Evolutionary conservation across 1,140 invertebrate species (phyloP).

Genomic region (Megalonaias nervosa): DNA sequence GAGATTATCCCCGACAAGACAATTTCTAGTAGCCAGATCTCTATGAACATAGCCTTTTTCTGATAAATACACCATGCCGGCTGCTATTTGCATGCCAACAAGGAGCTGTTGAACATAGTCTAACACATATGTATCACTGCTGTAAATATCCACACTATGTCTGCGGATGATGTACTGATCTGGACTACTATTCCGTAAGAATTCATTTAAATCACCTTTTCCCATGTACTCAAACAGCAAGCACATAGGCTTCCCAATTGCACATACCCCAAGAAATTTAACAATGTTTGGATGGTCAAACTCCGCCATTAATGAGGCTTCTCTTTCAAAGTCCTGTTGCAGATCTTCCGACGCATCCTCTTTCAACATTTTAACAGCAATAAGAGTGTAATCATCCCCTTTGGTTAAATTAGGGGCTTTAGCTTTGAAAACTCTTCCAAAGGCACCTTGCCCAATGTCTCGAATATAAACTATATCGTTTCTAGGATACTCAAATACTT

Average conservation of each 20-base stretch:
- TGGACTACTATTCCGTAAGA: slow-evolving; percentile 89
- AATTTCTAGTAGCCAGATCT: slow-evolving; percentile 96
- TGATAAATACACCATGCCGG: slow-evolving; percentile 96
- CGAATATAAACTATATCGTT: slow-evolving; percentile 96
- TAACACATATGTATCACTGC: slow-evolving; percentile 70
- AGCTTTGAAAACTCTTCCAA: slow-evolving; percentile 94
- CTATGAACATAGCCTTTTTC: slow-evolving; percentile 78
- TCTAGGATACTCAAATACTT: slow-evolving; percentile 93
- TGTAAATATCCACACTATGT: slow-evolving; percentile 22
- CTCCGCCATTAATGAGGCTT: slow-evolving; percentile 91
- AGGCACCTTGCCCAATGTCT: slow-evolving; percentile 95
- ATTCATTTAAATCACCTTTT: slow-evolving; percentile 82
- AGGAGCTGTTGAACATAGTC: slow-evolving; percentile 85
- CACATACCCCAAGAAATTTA: slow-evolving; percentile 87
- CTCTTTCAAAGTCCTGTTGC: slow-evolving; percentile 92
- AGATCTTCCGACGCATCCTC: slow-evolving; percentile 96
- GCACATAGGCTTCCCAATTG: slow-evolving; percentile 86
- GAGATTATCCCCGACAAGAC: slow-evolving; percentile 85
- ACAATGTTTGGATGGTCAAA: slow-evolving; percentile 93
- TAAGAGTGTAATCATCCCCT: slow-evolving; percentile 90
- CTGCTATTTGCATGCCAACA: slow-evolving; percentile 93
- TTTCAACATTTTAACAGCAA: slow-evolving; percentile 98
- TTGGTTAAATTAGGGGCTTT: slow-evolving; percentile 89
- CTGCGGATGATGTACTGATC: slow-evolving; percentile 73
- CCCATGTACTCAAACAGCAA: slow-evolving; percentile 84